phyloP scores from a whole-genome alignment of 2,797 vertebrate genomes.

The Protosalanx chinensis region DNA sequence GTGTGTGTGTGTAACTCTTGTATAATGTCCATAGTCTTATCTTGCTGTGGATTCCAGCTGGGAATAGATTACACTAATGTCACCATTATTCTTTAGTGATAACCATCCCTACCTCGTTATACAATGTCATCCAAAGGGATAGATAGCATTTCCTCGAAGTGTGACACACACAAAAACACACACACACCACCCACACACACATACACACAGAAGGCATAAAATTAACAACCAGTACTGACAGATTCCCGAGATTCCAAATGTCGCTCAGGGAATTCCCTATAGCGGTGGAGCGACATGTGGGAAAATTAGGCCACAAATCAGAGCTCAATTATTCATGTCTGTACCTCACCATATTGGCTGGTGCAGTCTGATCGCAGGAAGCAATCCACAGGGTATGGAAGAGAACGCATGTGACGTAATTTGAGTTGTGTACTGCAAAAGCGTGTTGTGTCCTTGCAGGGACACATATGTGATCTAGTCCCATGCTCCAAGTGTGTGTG shows the following conservation, averaged over 20 bases:
- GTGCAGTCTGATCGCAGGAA: background rate
- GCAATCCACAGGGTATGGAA: background rate
- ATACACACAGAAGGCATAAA: background rate
- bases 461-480: background rate
- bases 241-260: slow-evolving; percentile 30
- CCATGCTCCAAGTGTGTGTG: background rate
- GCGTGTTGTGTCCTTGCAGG: background rate
- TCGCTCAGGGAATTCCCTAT: slow-evolving; percentile 16
- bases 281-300: slow-evolving; percentile 17
- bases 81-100: slow-evolving; percentile 13
- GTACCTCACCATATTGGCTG: background rate
- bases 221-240: slow-evolving; percentile 26
- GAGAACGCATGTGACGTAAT: background rate
- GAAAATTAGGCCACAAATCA: slow-evolving; percentile 37
- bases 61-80: slow-evolving; percentile 1
- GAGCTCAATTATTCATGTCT: slow-evolving; percentile 37
- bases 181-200: slow-evolving; percentile 3
- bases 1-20: background rate
- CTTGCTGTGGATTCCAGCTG: background rate
- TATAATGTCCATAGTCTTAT: background rate
- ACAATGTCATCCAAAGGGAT: slow-evolving; percentile 3
- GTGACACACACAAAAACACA: slow-evolving; percentile 9
- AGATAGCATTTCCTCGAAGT: slow-evolving; percentile 1
- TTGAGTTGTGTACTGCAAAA: background rate
- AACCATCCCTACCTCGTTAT: slow-evolving; percentile 15